These are phyloP conservation scores for Chironomus tepperi DNA, from an alignment of 1,140 invertebrate species.

Conservation along the genomic window DNA sequence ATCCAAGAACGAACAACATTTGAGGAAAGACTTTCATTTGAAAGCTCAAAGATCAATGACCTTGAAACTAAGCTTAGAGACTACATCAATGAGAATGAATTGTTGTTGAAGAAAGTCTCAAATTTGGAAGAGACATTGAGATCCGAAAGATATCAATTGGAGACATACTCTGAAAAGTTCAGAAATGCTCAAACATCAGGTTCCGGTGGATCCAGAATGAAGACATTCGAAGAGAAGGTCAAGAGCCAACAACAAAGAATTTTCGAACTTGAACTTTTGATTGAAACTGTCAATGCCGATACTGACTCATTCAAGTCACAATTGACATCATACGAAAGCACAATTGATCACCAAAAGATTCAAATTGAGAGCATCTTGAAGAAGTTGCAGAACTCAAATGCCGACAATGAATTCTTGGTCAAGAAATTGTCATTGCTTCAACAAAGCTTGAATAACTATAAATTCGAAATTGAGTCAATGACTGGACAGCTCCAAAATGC, in stretches of 20 bases:
- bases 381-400: slow-evolving; percentile 16
- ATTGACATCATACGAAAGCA: not conserved
- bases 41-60: not conserved
- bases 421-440: not conserved
- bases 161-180: not conserved
- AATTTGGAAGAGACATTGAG: slow-evolving; percentile 3
- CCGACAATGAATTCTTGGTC: slow-evolving; percentile 23
- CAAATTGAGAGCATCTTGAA: slow-evolving; percentile 13
- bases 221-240: not conserved
- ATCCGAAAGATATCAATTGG: slow-evolving; percentile 9
- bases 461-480: slow-evolving; percentile 11
- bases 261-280: slow-evolving; percentile 2
- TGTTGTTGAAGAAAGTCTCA: slow-evolving; percentile 1
- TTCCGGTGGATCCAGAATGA: not conserved
- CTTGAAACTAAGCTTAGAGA: not conserved
- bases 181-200: not conserved
- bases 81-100: not conserved
- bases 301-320: not conserved
- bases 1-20: not conserved
- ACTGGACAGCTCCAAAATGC: slow-evolving; percentile 14
- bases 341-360: not conserved
- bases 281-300: not conserved
- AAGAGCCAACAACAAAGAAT: slow-evolving; percentile 14
- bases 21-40: slow-evolving; percentile 6
- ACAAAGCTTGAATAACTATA: not conserved